A percentile compares a stretch with the other conserved stretches of the same genome.
phyloP scores from a whole-genome alignment of 2,113 vertebrate species.

The Dinomys branickii region DNA sequence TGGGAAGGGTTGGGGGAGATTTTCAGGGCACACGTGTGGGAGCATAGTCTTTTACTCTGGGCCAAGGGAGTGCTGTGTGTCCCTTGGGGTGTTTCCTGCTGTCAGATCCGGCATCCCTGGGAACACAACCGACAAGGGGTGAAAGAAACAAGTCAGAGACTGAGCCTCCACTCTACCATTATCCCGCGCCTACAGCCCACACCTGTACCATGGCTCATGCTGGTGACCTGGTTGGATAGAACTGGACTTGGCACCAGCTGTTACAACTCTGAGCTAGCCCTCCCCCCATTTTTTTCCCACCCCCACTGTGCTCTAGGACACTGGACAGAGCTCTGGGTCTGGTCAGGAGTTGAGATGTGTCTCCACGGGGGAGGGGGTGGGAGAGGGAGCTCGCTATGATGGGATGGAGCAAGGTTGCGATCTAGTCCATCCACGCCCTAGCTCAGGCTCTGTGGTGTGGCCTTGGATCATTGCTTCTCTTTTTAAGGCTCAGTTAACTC shows the following conservation, averaged over 20 bases:
- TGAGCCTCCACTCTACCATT: not conserved
- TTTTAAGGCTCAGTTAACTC: not conserved
- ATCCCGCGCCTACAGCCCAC: not conserved
- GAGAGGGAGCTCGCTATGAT: not conserved
- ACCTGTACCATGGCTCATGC: too few species aligned
- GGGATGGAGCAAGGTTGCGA: not conserved
- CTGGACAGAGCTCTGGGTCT: not conserved
- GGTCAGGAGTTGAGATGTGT: not conserved
- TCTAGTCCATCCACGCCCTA: not conserved
- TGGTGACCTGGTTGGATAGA: not conserved
- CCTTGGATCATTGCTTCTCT: not conserved
- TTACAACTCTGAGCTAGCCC: not conserved
- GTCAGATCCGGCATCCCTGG: not conserved
- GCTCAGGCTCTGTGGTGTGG: not conserved
- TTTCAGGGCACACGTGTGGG: not conserved
- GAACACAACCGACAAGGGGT: not conserved
- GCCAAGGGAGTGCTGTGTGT: not conserved
- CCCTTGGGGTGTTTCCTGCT: not conserved
- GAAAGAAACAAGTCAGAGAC: not conserved
- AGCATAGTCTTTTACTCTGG: conserved; percentile 11
- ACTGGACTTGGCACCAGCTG: not conserved
- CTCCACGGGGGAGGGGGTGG: too few species aligned
- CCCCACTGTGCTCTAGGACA: not conserved
- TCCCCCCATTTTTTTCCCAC: not conserved
- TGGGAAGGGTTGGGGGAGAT: not conserved